These are phyloP conservation scores for Drosophila nannoptera DNA, from an alignment of 1,140 invertebrate species.

Conservation along the genomic window DNA sequence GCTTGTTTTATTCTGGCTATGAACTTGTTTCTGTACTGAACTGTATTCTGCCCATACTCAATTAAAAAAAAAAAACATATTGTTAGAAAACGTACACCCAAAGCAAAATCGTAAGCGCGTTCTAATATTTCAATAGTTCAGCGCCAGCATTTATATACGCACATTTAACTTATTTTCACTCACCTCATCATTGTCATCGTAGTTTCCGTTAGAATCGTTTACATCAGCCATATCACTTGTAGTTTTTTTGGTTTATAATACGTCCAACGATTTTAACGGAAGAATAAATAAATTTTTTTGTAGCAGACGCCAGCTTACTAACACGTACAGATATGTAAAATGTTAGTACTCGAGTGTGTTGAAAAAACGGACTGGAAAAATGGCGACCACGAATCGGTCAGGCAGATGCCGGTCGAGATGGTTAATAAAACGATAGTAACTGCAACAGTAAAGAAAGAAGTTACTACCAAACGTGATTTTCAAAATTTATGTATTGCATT, in stretches of 20 bases:
- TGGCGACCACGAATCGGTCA: conserved; percentile 35
- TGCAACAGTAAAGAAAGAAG: neutral
- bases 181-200: conserved; percentile 74
- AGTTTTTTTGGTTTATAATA: conserved; percentile 12
- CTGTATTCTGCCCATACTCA: neutral
- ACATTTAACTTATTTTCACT: conserved; percentile 32
- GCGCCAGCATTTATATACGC: conserved; percentile 41
- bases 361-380: conserved; percentile 38
- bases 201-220: conserved; percentile 71
- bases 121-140: conserved; percentile 25
- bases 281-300: conserved; percentile 20
- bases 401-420: conserved; percentile 28
- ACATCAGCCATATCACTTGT: conserved; percentile 54
- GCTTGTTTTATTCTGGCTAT: neutral
- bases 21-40: too few relatives aligned
- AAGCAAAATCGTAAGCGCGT: conserved; percentile 2
- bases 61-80: neutral
- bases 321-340: conserved; percentile 44
- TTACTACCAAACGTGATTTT: neutral
- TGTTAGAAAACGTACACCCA: neutral
- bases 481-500: neutral
- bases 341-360: conserved; percentile 35
- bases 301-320: conserved; percentile 24
- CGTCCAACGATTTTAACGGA: neutral
- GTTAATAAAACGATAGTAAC: conserved; percentile 4